phyloP scores from a whole-genome alignment of 2,888 invertebrate genomes.

The Dicycla oo region DNA sequence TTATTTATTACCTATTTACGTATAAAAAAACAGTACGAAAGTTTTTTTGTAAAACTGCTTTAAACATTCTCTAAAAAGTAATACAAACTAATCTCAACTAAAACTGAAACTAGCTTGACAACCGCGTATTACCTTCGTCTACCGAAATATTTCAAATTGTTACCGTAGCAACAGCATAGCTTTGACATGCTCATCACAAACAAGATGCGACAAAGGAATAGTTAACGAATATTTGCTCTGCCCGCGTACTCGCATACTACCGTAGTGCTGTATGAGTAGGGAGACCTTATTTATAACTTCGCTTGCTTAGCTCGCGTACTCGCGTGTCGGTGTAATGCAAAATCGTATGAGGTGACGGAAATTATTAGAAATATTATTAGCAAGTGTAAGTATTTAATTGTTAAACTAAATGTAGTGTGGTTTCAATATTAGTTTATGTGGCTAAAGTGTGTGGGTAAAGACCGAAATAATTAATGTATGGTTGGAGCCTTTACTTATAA shows the following conservation, averaged over 20 bases:
- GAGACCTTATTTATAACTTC: conserved; percentile 25
- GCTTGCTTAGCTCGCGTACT: conserved; percentile 12
- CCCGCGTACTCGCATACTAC: conserved; percentile 62
- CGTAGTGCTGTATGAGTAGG: conserved; percentile 54
- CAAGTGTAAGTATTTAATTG: not conserved
- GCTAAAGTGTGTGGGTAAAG: not conserved
- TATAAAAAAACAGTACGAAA: not conserved
- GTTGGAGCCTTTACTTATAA: too few relatives aligned
- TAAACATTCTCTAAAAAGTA: not conserved
- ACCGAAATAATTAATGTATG: not conserved
- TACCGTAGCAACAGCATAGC: conserved; percentile 64
- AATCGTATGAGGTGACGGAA: conserved; percentile 38
- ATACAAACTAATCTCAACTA: conserved; percentile 2
- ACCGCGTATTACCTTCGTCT: conserved; percentile 17
- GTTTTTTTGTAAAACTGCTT: not conserved
- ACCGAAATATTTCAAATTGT: conserved; percentile 60
- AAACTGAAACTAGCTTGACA: conserved; percentile 6
- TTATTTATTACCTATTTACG: not conserved
- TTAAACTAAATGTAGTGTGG: not conserved
- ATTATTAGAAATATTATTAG: conserved; percentile 36
- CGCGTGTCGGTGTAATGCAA: conserved; percentile 16
- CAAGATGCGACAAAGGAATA: conserved; percentile 82
- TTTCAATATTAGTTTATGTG: not conserved
- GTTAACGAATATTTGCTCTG: conserved; percentile 82
- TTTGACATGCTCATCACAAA: conserved; percentile 77